phyloP scores from a whole-genome alignment of 1,140 invertebrate species.

The Macrobrachium nipponense region DNA sequence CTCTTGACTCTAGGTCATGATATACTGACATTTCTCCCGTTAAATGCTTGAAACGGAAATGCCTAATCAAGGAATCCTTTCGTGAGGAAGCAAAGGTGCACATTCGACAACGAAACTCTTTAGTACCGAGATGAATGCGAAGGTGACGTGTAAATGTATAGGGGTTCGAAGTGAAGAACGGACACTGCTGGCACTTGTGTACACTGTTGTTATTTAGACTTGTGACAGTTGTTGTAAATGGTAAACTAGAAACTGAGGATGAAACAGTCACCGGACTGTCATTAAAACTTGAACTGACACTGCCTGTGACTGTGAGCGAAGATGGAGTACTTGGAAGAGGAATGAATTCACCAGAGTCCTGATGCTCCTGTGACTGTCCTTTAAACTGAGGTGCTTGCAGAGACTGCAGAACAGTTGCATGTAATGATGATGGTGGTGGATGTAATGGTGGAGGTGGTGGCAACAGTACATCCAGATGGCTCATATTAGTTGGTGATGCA shows the following conservation, averaged over 20 bases:
- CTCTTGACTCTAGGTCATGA: slow-evolving; percentile 50
- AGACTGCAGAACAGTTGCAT: slow-evolving; percentile 12
- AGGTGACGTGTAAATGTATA: slow-evolving; percentile 57
- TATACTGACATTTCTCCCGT: slow-evolving; percentile 54
- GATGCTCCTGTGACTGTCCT: not conserved
- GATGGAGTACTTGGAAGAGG: not conserved
- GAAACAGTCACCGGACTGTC: not conserved
- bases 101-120: slow-evolving; percentile 55
- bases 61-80: slow-evolving; percentile 58
- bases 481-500: not conserved
- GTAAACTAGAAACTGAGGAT: not conserved
- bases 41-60: slow-evolving; percentile 57
- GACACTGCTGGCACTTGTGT: slow-evolving; percentile 51
- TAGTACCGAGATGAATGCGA: slow-evolving; percentile 58
- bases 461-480: not conserved
- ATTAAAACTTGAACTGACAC: not conserved
- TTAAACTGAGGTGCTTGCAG: not conserved
- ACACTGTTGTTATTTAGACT: slow-evolving; percentile 37
- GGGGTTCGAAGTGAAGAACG: slow-evolving; percentile 49
- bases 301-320: not conserved
- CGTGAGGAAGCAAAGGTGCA: slow-evolving; percentile 54
- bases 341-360: not conserved
- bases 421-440: slow-evolving; percentile 12
- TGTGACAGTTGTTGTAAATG: slow-evolving; percentile 3
- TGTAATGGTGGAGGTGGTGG: slow-evolving; percentile 29